Base-by-base conservation (phyloP, 2,888 invertebrate genomes). In the Andrena chrysosceles region DNA sequence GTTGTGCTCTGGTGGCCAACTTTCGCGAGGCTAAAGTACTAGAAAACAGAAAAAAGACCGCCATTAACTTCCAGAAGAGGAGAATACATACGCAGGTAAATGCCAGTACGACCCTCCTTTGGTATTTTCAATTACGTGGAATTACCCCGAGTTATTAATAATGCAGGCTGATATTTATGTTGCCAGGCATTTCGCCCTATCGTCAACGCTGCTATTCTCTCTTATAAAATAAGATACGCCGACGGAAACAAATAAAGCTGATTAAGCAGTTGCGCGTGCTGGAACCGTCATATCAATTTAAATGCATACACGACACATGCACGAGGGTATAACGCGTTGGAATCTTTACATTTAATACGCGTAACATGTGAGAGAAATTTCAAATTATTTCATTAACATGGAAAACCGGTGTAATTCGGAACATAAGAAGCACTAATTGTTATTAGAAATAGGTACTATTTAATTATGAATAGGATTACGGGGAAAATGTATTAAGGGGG, bases 91-190 rank as follows among this genome's bases (percentile, higher is more conserved):
- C 73, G 81, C 49, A 31, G 62, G 80, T 64, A 73, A 80, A 85
- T 77, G 49, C 81, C 73, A 70, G 80, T 54, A 80, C 85, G 89
- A 86, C 84, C 87, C 83, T 87, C 82, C 88, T 89, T 89, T 86
- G 90, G 86, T 78, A 90, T 89, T 91, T 91, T 89, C 91, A 91
- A 91, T 91, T 90, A 91, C 88, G 89, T 84, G 69, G 89, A 91
- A 91, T 91, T 89, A 91, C 89, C 85, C 80, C 56, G 77, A 71
- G 85, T 87, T 90, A 91, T 91, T 91, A 91, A 91, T 91, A 91
- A 90, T 89, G 86, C 86, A 62, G 77, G 86, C 79, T 87, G 87
- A 90, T 90, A 90, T 91, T 90, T 89, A 89, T 85, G 85, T 78
- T 87, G 82, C 64, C 80, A 81, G 68, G 74, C 77, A 75, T 80